A percentile compares a stretch with the other conserved stretches of the same genome.
phyloP scores from a whole-genome alignment of 2,888 invertebrate genomes.

The Acanthosepion pharaonis region DNA sequence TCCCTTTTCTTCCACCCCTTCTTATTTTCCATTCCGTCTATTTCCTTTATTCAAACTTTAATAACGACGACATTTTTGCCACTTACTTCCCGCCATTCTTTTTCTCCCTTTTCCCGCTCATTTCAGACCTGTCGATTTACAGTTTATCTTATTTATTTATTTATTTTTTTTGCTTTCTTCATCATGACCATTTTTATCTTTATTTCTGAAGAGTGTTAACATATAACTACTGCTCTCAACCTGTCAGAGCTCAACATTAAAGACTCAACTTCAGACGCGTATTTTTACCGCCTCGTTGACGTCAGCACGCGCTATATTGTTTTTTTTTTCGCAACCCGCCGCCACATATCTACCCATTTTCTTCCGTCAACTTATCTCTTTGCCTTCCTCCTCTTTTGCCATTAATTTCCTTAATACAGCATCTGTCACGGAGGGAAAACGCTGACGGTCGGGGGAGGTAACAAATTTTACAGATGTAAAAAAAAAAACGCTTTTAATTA shows the following conservation, averaged over 20 bases:
- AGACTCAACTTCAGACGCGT: neutral
- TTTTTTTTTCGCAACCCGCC: neutral
- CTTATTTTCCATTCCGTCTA: no score
- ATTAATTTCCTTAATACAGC: neutral
- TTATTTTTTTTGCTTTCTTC: neutral
- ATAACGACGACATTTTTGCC: neutral
- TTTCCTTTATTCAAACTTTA: neutral
- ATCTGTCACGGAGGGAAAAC: neutral
- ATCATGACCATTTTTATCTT: neutral
- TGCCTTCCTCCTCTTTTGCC: neutral
- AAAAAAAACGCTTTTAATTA: neutral
- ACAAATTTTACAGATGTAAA: neutral
- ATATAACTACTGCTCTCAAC: conserved; percentile 33
- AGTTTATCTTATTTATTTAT: no score
- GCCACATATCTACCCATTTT: neutral
- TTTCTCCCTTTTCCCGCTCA: no score
- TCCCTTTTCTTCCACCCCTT: no score
- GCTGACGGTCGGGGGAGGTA: neutral
- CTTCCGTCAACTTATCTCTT: neutral
- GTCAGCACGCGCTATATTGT: neutral
- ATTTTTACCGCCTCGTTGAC: conserved; percentile 1
- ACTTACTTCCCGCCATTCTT: neutral
- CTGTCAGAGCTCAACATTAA: conserved; percentile 13
- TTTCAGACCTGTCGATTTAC: no score
- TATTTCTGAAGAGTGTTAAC: neutral